Conservation (phyloP, 2,113 vertebrate genomes). For the Carettochelys insculpta region DNA sequence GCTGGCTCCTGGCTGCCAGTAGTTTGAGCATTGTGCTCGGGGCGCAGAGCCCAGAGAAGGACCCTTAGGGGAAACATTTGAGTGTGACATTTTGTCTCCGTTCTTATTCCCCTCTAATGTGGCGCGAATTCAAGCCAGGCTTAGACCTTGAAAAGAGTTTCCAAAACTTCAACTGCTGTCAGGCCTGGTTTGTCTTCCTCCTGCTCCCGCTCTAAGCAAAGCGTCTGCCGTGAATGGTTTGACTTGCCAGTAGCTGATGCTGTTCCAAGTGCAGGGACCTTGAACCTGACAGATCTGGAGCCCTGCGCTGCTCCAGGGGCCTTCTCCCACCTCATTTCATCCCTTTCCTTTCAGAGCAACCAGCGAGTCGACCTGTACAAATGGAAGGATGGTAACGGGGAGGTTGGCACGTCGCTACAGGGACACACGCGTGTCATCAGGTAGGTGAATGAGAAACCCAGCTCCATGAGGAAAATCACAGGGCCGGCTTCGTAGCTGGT, state of each 20-base stretch:
- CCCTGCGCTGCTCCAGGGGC: not conserved
- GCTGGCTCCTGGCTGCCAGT: slow-evolving; percentile 14
- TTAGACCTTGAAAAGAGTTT: not conserved
- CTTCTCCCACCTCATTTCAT: not conserved
- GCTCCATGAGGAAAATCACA: not conserved
- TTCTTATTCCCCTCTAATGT: slow-evolving; percentile 29
- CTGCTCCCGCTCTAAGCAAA: not conserved
- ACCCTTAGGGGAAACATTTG: slow-evolving; percentile 26
- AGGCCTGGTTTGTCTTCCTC: slow-evolving; percentile 1
- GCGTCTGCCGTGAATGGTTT: not conserved
- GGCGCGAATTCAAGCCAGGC: not conserved
- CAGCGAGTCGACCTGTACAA: slow-evolving; percentile 95
- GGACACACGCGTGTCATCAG: slow-evolving; percentile 98
- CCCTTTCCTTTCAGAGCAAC: slow-evolving; percentile 86
- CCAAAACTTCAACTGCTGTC: not conserved
- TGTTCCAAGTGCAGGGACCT: not conserved
- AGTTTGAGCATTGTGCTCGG: not conserved
- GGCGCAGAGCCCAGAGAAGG: not conserved
- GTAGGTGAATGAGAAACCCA: slow-evolving; percentile 66
- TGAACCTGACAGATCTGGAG: not conserved
- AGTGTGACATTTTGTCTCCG: not conserved
- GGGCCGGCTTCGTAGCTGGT: not conserved
- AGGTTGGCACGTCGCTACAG: slow-evolving; percentile 90
- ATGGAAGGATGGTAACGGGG: slow-evolving; percentile 91
- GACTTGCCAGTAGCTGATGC: not conserved